phyloP scores from a whole-genome alignment of 2,797 vertebrate genomes.

The Allobates femoralis region DNA sequence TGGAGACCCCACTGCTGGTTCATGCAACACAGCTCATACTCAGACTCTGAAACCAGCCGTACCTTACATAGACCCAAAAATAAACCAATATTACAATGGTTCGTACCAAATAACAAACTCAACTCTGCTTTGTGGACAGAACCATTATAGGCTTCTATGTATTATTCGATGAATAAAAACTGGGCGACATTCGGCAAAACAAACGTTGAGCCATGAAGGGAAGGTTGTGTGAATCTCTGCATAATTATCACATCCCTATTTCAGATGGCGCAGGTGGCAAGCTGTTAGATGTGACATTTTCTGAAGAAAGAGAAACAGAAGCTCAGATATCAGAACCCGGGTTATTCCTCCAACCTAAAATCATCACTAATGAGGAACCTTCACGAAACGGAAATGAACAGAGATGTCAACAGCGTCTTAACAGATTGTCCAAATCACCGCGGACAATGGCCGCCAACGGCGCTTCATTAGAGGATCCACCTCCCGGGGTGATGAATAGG shows the following conservation, averaged over 20 bases:
- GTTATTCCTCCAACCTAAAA: slow-evolving; percentile 19
- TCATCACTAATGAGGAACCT: slow-evolving; percentile 2
- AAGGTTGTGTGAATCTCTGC: slow-evolving; percentile 26
- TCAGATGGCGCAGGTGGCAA: slow-evolving; percentile 38
- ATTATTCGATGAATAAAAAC: neutral
- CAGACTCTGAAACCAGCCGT: too few species aligned
- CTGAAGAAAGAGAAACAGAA: slow-evolving; percentile 30
- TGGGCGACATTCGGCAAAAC: neutral
- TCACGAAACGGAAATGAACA: neutral
- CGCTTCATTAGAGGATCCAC: slow-evolving; percentile 25
- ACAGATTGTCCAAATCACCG: slow-evolving; percentile 26
- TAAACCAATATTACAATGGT: neutral
- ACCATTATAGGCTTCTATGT: neutral
- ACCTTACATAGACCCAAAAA: neutral
- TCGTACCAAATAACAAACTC: neutral
- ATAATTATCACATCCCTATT: slow-evolving; percentile 58
- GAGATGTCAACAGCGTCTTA: neutral
- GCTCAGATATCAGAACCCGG: neutral
- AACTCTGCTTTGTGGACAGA: neutral
- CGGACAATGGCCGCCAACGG: slow-evolving; percentile 2
- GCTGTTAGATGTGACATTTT: slow-evolving; percentile 47
- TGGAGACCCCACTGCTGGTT: too few species aligned
- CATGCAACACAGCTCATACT: too few species aligned
- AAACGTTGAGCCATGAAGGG: neutral
- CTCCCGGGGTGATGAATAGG: neutral